A percentile compares a stretch with the other conserved stretches of the same genome.
These are phyloP conservation scores for Lagria hirta DNA, from an alignment of 2,888 invertebrate genomes.

Conservation along the genomic window DNA sequence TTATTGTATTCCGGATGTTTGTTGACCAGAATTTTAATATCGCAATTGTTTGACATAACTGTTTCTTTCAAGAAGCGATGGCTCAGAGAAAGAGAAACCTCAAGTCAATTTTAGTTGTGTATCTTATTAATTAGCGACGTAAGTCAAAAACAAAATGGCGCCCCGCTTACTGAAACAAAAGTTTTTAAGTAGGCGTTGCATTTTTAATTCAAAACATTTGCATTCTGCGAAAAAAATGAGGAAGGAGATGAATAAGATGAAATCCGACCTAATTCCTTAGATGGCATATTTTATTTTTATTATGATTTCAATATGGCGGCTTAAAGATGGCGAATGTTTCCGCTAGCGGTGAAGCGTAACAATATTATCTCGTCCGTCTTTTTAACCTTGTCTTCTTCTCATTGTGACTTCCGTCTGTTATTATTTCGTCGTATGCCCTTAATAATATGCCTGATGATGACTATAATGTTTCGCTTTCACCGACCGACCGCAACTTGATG, in stretches of 20 bases:
- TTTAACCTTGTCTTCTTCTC: conserved; percentile 18
- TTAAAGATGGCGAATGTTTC: conserved; percentile 7
- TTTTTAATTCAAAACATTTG: too few species aligned
- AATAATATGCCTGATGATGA: conserved; percentile 38
- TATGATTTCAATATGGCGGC: too few species aligned
- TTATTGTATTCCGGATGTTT: conserved; percentile 28
- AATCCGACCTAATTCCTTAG: too few species aligned
- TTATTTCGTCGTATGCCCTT: conserved; percentile 27
- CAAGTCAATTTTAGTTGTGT: too few species aligned
- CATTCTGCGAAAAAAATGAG: too few species aligned
- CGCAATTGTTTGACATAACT: conserved; percentile 16
- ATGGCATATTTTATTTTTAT: too few species aligned
- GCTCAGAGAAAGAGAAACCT: too few species aligned
- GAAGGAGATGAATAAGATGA: too few species aligned
- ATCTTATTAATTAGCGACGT: too few species aligned
- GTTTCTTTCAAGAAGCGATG: conserved; percentile 17
- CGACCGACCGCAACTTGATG: conserved; percentile 10
- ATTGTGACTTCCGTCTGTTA: conserved; percentile 23
- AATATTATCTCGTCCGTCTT: conserved; percentile 21
- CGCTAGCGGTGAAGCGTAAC: conserved; percentile 18
- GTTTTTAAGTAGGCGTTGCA: too few species aligned
- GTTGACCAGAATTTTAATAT: conserved; percentile 24
- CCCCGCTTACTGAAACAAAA: too few species aligned
- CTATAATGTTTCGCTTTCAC: conserved; percentile 30
- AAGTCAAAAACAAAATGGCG: too few species aligned